Evolutionary conservation across 2,797 vertebrate species (phyloP), one percentile per base, ranked within the genome.

Genomic region (Brachyalestes nurse): DNA sequence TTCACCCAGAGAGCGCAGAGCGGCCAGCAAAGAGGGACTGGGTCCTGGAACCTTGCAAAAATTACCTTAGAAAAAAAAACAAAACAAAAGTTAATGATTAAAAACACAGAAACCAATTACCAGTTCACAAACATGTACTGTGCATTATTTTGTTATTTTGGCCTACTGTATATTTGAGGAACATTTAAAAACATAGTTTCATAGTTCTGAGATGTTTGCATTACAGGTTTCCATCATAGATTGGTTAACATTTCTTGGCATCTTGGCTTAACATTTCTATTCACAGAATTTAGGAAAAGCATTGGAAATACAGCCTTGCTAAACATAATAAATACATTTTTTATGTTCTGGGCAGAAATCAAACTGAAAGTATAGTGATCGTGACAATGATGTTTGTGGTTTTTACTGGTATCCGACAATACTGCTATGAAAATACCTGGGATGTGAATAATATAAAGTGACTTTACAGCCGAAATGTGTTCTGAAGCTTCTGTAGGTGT

Each of bases 1-100:
- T 76, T 94, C 93, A 83, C 89, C 85, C 0, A 95, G 89, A 79
- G 89, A 83, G 84, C 89, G 91, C 83, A 95, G 89, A 17, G 93
- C 91, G 42, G 88, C 90, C 88, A 95, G 83, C 78, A 95, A 88
- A 86, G 92, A 90, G 16, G 88, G 85, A 85, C 91, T 82, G 69
- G 88, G 90, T 40, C 88, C 88, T 3, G 85, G 77, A 1, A 84
- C 86, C 78, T 85, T 73, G 21, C 82, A 82, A 84, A 83, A 61
- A 0, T 47, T 66, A 72, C 84, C 94, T 94, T 62, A 78, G 89
- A 86, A 87, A 82, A 83, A 9, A 67, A 13, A n/a, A 82, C 45
- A 75, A 55, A 17, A 1, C 53, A 38, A 13, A 77, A 21, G 10
- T 51, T 21, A 19, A 74, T 8, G 7, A 10, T 23, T n/a, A 23